phyloP scores from a whole-genome alignment of 1,140 invertebrate genomes.

The Drosophila melanogaster region DNA sequence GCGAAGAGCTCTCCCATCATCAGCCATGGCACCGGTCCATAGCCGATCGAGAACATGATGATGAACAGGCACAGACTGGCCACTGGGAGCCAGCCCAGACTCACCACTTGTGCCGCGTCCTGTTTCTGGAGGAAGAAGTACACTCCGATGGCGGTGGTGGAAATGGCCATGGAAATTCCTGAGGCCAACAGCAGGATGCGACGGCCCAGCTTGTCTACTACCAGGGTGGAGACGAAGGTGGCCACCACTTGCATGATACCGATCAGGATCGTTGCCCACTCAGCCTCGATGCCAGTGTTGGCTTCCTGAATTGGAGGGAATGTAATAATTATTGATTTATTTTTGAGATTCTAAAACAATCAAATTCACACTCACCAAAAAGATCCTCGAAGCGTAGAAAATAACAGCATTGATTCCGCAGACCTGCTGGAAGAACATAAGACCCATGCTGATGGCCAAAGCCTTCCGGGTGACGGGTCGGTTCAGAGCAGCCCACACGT shows the following conservation, averaged over 20 bases:
- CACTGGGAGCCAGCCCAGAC: slow-evolving; percentile 90
- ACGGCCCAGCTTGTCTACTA: slow-evolving; percentile 92
- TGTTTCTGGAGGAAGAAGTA: slow-evolving; percentile 87
- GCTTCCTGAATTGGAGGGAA: slow-evolving; percentile 81
- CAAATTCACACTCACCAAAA: slow-evolving; percentile 81
- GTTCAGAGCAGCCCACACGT: slow-evolving; percentile 86
- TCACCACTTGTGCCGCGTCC: slow-evolving; percentile 84
- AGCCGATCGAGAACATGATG: slow-evolving; percentile 90
- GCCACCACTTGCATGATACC: slow-evolving; percentile 91
- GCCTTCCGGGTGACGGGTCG: slow-evolving; percentile 88
- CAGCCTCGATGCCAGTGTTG: slow-evolving; percentile 86
- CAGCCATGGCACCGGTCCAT: slow-evolving; percentile 92
- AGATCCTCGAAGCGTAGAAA: slow-evolving; percentile 92
- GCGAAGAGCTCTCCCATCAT: slow-evolving; percentile 91
- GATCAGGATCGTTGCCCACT: slow-evolving; percentile 89
- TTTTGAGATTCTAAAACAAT: not conserved
- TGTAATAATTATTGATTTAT: not conserved
- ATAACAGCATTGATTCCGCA: slow-evolving; percentile 94
- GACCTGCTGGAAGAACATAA: slow-evolving; percentile 95
- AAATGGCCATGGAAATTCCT: slow-evolving; percentile 87
- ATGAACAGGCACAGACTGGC: slow-evolving; percentile 90
- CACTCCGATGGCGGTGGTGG: slow-evolving; percentile 87
- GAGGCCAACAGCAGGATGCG: slow-evolving; percentile 89
- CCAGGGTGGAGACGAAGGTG: slow-evolving; percentile 88
- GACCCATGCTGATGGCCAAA: slow-evolving; percentile 89